Percentiles rank a stretch among this genome's conserved stretches.
phyloP scores from a whole-genome alignment of 2,113 vertebrate species.

The Tenebrosternarchus preto region DNA sequence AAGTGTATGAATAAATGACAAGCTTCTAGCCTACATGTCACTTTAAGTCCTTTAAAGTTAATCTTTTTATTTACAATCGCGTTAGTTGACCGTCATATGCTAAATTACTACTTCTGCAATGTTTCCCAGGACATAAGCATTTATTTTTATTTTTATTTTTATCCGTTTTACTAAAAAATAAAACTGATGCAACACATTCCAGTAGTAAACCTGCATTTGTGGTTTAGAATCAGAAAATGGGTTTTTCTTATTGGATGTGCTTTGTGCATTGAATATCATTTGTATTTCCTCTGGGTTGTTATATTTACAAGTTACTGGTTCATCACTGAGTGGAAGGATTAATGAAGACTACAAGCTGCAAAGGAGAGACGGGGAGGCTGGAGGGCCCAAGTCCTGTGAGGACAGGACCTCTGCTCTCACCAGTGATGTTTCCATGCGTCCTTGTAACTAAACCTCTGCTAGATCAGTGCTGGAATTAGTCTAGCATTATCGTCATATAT shows the following conservation, averaged over 20 bases:
- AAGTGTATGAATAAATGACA: constrained; percentile 80
- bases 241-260: constrained; percentile 53
- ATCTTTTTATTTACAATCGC: constrained; percentile 78
- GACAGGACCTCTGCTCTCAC: too few species aligned
- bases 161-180: constrained; percentile 63
- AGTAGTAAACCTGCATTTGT: constrained; percentile 73
- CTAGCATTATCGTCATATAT: background rate
- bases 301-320: constrained; percentile 73
- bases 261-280: constrained; percentile 71
- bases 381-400: background rate
- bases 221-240: constrained; percentile 66
- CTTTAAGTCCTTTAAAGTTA: constrained; percentile 76
- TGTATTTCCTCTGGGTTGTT: constrained; percentile 69
- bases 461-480: background rate
- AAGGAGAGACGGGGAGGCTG: background rate
- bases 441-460: background rate
- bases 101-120: constrained; percentile 78
- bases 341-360: too few species aligned
- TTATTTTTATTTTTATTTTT: constrained; percentile 57
- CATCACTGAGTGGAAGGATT: background rate
- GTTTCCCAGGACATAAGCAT: constrained; percentile 69
- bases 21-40: constrained; percentile 78
- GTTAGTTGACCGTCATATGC: constrained; percentile 79
- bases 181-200: constrained; percentile 79
- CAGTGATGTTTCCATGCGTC: too few species aligned